phyloP scores from a whole-genome alignment of 2,113 vertebrate genomes.

The Trinectes maculatus region DNA sequence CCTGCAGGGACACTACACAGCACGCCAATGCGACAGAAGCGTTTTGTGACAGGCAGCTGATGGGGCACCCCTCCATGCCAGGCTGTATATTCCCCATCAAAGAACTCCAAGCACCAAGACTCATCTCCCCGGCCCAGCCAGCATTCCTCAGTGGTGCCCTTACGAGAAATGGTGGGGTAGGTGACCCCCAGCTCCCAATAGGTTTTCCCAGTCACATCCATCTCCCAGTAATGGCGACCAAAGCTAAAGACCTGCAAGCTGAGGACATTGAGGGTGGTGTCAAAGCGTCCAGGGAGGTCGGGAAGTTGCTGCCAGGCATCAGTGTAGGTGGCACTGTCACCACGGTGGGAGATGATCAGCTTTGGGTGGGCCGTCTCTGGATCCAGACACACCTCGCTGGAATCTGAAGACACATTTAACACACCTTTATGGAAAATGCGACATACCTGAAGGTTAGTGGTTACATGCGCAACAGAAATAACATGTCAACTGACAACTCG shows the following conservation, averaged over 20 bases:
- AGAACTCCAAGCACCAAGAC: slow-evolving; percentile 86
- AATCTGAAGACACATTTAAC: slow-evolving; percentile 69
- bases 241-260: slow-evolving; percentile 78
- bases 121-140: slow-evolving; percentile 85
- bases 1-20: slow-evolving; percentile 87
- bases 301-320: slow-evolving; percentile 79
- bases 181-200: slow-evolving; percentile 90
- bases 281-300: slow-evolving; percentile 85
- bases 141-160: slow-evolving; percentile 87
- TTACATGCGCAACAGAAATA: not conserved
- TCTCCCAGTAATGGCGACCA: slow-evolving; percentile 91
- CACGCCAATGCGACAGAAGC: slow-evolving; percentile 81
- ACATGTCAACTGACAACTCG: slow-evolving; percentile 76
- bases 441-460: not conserved
- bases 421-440: not conserved
- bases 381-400: slow-evolving; percentile 75
- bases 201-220: slow-evolving; percentile 87
- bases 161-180: slow-evolving; percentile 83
- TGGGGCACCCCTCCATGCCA: slow-evolving; percentile 78
- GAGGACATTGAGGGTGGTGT: slow-evolving; percentile 88
- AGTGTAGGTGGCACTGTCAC: slow-evolving; percentile 77
- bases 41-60: slow-evolving; percentile 62
- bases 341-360: slow-evolving; percentile 75
- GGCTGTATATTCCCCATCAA: slow-evolving; percentile 86
- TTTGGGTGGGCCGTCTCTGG: slow-evolving; percentile 82